These are phyloP conservation scores for Paramisgurnus dabryanus DNA, from an alignment of 2,113 vertebrate genomes.

Conservation along the genomic window DNA sequence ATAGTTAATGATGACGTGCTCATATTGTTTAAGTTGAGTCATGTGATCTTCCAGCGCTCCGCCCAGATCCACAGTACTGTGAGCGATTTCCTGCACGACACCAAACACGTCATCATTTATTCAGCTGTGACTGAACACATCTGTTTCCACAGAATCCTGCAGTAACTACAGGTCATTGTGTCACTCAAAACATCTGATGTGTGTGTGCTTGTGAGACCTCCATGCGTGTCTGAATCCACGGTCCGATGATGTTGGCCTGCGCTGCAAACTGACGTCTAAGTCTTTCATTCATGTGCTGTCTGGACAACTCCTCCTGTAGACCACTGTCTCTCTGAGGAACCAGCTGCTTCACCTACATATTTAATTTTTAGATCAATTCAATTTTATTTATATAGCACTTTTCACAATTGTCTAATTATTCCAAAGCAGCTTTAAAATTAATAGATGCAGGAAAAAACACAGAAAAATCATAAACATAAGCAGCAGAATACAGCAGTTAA, in stretches of 20 bases:
- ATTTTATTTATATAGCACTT: no score
- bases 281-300: slow-evolving; percentile 82
- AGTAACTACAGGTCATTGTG: background rate
- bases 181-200: background rate
- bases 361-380: background rate
- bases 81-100: slow-evolving; percentile 80
- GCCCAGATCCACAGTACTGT: slow-evolving; percentile 79
- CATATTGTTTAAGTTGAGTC: slow-evolving; percentile 85
- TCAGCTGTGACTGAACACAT: background rate
- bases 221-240: slow-evolving; percentile 90
- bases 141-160: no score
- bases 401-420: no score
- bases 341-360: slow-evolving; percentile 81
- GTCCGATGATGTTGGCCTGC: slow-evolving; percentile 85
- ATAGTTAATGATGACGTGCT: slow-evolving; percentile 88
- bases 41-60: slow-evolving; percentile 88
- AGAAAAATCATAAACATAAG: no score
- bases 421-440: no score
- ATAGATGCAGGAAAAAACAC: no score
- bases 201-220: slow-evolving; percentile 68
- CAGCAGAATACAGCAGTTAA: no score
- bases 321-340: slow-evolving; percentile 82
- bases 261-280: slow-evolving; percentile 85
- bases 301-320: slow-evolving; percentile 85
- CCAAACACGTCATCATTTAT: background rate